phyloP scores from a whole-genome alignment of 1,140 invertebrate species.

The Eumaeus atala region DNA sequence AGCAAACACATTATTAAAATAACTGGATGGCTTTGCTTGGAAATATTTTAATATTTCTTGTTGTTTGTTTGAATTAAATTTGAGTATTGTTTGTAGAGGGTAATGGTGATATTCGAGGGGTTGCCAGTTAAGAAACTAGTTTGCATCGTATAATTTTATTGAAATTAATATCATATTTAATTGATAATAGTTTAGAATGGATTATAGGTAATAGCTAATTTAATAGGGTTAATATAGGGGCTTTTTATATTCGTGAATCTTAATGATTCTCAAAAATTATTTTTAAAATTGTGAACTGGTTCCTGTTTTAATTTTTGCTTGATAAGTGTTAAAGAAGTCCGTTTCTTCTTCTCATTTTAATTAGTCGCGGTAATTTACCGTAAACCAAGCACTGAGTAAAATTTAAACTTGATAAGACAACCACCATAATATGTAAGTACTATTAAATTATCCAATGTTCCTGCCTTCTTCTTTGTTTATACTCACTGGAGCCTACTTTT shows the following conservation, averaged over 20 bases:
- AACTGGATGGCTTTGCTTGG: too few species aligned
- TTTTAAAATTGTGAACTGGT: slow-evolving; percentile 29
- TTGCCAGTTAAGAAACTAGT: slow-evolving; percentile 9
- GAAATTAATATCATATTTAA: slow-evolving; percentile 57
- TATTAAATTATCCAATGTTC: too few species aligned
- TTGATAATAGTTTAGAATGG: slow-evolving; percentile 59
- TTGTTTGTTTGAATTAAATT: too few species aligned
- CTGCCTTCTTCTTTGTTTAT: too few species aligned
- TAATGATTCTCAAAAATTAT: slow-evolving; percentile 28
- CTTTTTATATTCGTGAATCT: slow-evolving; percentile 49
- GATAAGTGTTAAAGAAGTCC: slow-evolving; percentile 8
- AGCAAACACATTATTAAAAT: too few species aligned
- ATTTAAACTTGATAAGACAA: too few species aligned
- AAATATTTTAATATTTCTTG: too few species aligned
- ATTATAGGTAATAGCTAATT: slow-evolving; percentile 65
- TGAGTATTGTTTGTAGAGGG: slow-evolving; percentile 7
- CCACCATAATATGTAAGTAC: too few species aligned
- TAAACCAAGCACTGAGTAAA: slow-evolving; percentile 2
- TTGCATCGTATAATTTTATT: slow-evolving; percentile 23
- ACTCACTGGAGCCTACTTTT: too few species aligned
- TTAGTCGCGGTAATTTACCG: slow-evolving; percentile 12
- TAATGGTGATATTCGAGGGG: not conserved
- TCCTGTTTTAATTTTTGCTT: slow-evolving; percentile 16
- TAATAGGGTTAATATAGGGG: slow-evolving; percentile 59
- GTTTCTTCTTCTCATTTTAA: slow-evolving; percentile 12